phyloP scores from a whole-genome alignment of 2,113 vertebrate species.

The Silurus glanis region DNA sequence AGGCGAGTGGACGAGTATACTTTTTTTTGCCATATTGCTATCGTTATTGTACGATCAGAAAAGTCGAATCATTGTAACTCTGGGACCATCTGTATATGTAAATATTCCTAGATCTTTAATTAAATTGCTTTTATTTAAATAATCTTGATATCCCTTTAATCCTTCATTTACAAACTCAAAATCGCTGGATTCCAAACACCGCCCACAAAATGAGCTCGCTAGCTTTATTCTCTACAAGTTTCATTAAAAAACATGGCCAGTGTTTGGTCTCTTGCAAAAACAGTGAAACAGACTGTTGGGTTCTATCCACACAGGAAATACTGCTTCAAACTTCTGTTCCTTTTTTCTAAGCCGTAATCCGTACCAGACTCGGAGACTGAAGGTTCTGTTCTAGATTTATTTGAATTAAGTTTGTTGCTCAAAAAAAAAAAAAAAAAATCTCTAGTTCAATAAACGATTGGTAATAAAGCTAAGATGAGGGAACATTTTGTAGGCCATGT shows the following conservation, averaged over 20 bases:
- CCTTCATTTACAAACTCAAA: neutral
- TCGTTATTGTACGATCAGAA: too few relatives aligned
- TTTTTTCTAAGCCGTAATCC: neutral
- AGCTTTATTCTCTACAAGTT: neutral
- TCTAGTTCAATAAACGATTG: neutral
- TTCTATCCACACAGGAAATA: neutral
- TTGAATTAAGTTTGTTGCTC: neutral
- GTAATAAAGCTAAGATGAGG: neutral
- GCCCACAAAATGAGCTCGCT: neutral
- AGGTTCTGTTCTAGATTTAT: neutral
- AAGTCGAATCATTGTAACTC: too few relatives aligned
- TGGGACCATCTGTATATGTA: too few relatives aligned
- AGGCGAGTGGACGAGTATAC: too few relatives aligned
- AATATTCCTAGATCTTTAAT: too few relatives aligned
- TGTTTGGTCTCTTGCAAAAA: neutral
- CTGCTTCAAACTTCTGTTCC: constrained; percentile 1
- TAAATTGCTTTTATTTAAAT: neutral
- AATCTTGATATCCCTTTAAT: neutral
- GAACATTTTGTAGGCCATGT: neutral
- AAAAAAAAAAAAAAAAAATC: neutral
- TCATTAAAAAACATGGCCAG: too few relatives aligned
- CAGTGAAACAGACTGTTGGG: neutral
- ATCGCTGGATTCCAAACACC: neutral
- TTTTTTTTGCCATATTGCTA: too few relatives aligned
- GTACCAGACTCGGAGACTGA: neutral